A percentile compares a stretch with the other conserved stretches of the same genome.
These are phyloP conservation scores for Chorisops tibialis DNA, from an alignment of 2,888 invertebrate species.

Conservation along the genomic window DNA sequence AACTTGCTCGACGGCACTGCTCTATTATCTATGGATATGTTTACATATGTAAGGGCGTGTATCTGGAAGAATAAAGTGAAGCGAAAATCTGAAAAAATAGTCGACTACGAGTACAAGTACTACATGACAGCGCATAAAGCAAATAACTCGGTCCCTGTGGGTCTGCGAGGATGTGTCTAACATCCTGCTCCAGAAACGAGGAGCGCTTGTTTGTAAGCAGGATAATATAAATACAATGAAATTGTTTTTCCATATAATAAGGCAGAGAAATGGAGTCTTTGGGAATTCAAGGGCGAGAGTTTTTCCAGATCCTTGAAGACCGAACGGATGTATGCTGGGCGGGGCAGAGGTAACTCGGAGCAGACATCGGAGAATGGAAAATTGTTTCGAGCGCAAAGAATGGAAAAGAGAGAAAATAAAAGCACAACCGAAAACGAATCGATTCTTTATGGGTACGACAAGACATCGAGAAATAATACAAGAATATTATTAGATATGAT, in stretches of 20 bases:
- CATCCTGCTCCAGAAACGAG: not conserved
- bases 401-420: constrained; percentile 5
- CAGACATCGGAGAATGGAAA: too few relatives aligned
- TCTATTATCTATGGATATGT: constrained; percentile 24
- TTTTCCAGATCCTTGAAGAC: constrained; percentile 17
- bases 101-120: constrained; percentile 25
- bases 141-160: constrained; percentile 20
- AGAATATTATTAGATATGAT: constrained; percentile 28
- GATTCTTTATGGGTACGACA: constrained; percentile 4
- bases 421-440: constrained; percentile 25
- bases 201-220: not conserved
- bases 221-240: constrained; percentile 26
- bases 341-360: not conserved
- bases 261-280: constrained; percentile 11
- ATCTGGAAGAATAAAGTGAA: constrained; percentile 24
- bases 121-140: constrained; percentile 26
- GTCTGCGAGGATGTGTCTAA: constrained; percentile 3
- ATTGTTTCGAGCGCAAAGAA: too few relatives aligned
- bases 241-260: constrained; percentile 24
- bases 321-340: not conserved
- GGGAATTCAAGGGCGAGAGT: constrained; percentile 11
- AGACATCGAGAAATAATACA: constrained; percentile 27
- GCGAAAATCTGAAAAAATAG: constrained; percentile 26
- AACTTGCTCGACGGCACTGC: constrained; percentile 5
- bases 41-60: constrained; percentile 26